Conservation (phyloP, 2,888 invertebrate genomes). For the Xestia xanthographa region DNA sequence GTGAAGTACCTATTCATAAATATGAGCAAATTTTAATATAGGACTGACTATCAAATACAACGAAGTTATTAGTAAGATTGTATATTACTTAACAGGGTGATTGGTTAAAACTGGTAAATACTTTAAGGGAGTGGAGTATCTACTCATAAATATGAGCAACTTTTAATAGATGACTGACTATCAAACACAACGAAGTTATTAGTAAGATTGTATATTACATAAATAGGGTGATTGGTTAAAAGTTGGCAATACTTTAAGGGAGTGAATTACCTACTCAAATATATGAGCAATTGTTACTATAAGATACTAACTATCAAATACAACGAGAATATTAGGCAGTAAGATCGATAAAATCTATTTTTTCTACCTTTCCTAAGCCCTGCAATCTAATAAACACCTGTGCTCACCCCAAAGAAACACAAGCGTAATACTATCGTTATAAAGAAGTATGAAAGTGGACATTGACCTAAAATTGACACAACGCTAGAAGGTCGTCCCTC, state of each 20-base stretch:
- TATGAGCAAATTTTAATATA: too few relatives aligned
- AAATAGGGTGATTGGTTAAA: too few relatives aligned
- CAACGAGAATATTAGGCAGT: neutral
- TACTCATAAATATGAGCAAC: too few relatives aligned
- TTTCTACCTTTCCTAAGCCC: neutral
- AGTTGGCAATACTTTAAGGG: neutral
- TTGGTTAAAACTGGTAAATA: too few relatives aligned
- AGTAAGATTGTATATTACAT: too few relatives aligned
- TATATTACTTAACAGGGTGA: too few relatives aligned
- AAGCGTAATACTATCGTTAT: conserved; percentile 5
- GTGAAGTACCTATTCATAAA: too few relatives aligned
- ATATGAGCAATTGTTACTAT: neutral
- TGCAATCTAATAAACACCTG: neutral
- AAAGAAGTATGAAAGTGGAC: conserved; percentile 22
- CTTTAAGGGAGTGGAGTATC: too few relatives aligned
- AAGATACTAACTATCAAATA: neutral
- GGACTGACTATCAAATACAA: too few relatives aligned
- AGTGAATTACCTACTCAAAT: neutral
- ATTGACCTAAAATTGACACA: conserved; percentile 39
- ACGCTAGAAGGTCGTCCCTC: conserved; percentile 19
- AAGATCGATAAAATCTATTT: neutral
- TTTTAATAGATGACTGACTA: too few relatives aligned
- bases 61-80: too few relatives aligned
- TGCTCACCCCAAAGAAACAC: neutral
- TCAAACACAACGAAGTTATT: too few relatives aligned